Percentiles rank a stretch among this genome's conserved stretches.
phyloP scores from a whole-genome alignment of 2,797 vertebrate genomes.

The Halcyon badia region DNA sequence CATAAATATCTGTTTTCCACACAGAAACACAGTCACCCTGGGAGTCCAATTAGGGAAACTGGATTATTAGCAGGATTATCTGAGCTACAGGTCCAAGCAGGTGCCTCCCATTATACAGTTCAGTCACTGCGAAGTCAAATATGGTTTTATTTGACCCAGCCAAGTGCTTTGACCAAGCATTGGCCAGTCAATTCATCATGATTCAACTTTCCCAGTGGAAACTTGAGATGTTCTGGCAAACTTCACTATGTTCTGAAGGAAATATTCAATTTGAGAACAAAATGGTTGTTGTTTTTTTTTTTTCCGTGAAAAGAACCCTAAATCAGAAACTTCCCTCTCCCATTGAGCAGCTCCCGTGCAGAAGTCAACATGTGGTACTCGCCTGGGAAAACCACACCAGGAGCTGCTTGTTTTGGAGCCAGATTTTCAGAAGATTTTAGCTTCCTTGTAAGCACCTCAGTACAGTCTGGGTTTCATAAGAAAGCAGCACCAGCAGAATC shows the following conservation, averaged over 20 bases:
- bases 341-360: not conserved
- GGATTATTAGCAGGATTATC: not conserved
- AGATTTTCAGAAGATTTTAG: not conserved
- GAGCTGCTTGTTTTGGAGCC: not conserved
- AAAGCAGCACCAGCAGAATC: not conserved
- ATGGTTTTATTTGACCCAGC: not conserved
- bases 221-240: not conserved
- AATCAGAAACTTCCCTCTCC: not conserved
- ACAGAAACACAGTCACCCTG: not conserved
- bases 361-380: not conserved
- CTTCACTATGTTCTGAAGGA: not conserved
- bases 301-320: not conserved
- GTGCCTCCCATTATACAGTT: not conserved
- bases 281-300: not conserved
- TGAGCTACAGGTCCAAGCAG: not conserved
- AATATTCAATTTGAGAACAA: slow-evolving; percentile 46
- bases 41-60: not conserved
- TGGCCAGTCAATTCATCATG: not conserved
- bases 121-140: not conserved
- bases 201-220: slow-evolving; percentile 34
- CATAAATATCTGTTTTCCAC: not conserved
- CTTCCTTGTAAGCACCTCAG: not conserved
- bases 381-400: not conserved
- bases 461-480: not conserved
- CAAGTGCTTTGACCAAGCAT: not conserved